Evolutionary conservation across 2,797 vertebrate species (phyloP), one percentile per base, ranked within the genome.

Genomic region (Catostomus latipinnis): DNA sequence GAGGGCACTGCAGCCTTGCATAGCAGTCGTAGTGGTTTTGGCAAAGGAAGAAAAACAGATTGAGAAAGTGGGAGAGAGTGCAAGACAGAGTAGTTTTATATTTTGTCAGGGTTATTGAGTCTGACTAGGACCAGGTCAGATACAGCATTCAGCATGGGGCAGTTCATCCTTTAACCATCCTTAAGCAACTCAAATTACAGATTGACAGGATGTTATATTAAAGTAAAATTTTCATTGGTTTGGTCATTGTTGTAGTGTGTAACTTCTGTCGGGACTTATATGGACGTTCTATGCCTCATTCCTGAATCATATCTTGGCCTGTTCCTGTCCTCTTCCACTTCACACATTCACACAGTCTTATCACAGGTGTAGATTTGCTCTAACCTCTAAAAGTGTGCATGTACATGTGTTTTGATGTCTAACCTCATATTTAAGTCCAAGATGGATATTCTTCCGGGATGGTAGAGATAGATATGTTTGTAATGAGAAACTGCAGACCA

Each of bases 101-200:
- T 74, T 45, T 58, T 58, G 61, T 43, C 70, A 73, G 77, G 16
- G 70, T 80, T 80, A 66, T 80, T 80, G 53, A 72, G 77, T 73
- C 77, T 80, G 53, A 73, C 16, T 46, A 16, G 16, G 46, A 58
- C 46, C 46, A 72, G 76, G 76, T 71, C 56, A 70, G 48, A 69
- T 16, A 78, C n/a, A 34, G 45, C 72, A 61, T 50, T 79, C 53
- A 65, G 12, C 45, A 57, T 8, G 8, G 9, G 22, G 46, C 11
- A 45, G 13, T 46, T 50, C 60, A 62, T 43, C 18, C 70, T 54
- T 73, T 58, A 60, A 66, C 53, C 4, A n/a, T 50, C 60, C 62
- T 60, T 58, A 73, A 58, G 70, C 45, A 66, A 67, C 46, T 80
- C 5, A 13, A 60, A 66, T 58, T 68, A 49, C 45, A 50, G 61